Evolutionary conservation across 2,113 vertebrate species (phyloP), one percentile per base, ranked within the genome.

Genomic region (Hippocampus barbouri): DNA sequence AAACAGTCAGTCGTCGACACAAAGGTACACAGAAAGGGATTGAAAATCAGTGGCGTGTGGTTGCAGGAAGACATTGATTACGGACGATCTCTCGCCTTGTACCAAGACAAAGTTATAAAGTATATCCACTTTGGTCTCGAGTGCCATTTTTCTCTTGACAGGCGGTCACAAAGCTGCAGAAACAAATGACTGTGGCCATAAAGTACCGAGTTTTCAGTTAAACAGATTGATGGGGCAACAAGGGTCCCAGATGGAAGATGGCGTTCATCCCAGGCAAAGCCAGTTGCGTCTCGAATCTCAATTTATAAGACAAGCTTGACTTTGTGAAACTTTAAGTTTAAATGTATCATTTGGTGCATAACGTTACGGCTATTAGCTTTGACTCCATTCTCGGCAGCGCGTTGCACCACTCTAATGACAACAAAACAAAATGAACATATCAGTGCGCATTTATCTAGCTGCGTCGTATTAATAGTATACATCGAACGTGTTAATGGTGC

Each of bases 191-290:
- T 71, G 45, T 68, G 75, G 76, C 40, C 66, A 62, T 70, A 75
- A 82, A 80, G 47, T 51, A 60, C 70, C 70, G 69, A 53, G 60
- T 83, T 73, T 68, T 66, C 27, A 62, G 30, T 62, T 62, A 12
- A 54, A 57, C 72, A 78, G 74, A 81, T 70, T 79, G 75, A 79
- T 62, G 72, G 60, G 70, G 70, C 68, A 75, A 79, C 30, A 20
- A 40, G 10, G 16, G 49, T 12, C 54, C 11, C 1, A 16, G 40
- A 8, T 27, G 23, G 64, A 63, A 2, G 34, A 65, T 70, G 43
- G 43, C 60, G 70, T 73, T 78, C 67, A 76, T 16, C 16, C 3
- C 11, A 72, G 68, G 43, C n/a, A 63, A 53, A 62, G 16, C 25
- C 59, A 45, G 59, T 60, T 79, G 54, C 47, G 57, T 70, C 73